Evolutionary conservation across 2,113 vertebrate species (phyloP).

Genomic region (Menidia beryllina): DNA sequence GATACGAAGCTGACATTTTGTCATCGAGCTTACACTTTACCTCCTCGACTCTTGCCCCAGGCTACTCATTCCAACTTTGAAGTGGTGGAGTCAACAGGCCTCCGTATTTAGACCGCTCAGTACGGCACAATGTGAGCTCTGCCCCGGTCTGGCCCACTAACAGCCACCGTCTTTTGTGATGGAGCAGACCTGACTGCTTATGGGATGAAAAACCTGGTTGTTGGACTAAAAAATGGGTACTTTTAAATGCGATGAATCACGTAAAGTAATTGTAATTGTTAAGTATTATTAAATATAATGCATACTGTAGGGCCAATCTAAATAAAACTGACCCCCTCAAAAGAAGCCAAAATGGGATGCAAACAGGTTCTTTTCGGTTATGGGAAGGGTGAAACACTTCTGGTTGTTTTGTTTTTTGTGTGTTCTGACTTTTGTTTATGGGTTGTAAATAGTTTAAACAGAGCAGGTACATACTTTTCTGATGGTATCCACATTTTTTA

Average conservation of each 20-base stretch:
- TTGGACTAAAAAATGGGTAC: not conserved
- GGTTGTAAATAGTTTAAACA: not conserved
- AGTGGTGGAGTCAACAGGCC: constrained; percentile 66
- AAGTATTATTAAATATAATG: no score
- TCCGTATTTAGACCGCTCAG: constrained; percentile 50
- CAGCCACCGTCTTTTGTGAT: not conserved
- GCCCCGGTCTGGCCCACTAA: constrained; percentile 10
- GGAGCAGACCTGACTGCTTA: not conserved
- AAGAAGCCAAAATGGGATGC: no score
- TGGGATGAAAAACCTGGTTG: not conserved
- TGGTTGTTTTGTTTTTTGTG: no score
- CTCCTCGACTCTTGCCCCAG: constrained; percentile 57
- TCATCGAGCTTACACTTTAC: constrained; percentile 39
- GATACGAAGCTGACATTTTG: constrained; percentile 48
- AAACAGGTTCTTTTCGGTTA: no score
- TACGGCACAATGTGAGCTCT: constrained; percentile 37
- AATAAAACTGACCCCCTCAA: no score
- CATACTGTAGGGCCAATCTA: no score
- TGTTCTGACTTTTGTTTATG: no score
- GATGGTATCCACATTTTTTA: no score
- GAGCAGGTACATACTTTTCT: no score
- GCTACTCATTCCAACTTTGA: constrained; percentile 71
- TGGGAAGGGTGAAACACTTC: no score
- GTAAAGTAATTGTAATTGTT: not conserved
- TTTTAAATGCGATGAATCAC: not conserved